phyloP scores from a whole-genome alignment of 1,140 invertebrate genomes.

The Macrostomum lignano region DNA sequence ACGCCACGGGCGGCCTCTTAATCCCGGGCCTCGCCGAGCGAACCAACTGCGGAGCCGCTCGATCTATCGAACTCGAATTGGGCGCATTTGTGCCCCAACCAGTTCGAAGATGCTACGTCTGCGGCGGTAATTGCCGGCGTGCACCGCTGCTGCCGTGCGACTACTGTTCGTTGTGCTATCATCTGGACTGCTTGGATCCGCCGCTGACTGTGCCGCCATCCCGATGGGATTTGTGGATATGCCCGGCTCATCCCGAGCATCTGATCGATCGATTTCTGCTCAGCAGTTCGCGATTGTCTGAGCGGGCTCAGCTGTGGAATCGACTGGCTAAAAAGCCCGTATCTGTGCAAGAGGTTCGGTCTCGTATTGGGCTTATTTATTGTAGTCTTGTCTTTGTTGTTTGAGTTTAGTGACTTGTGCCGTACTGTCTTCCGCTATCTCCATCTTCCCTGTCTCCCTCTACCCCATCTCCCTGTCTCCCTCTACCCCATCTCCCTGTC shows the following conservation, averaged over 20 bases:
- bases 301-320: too few relatives aligned
- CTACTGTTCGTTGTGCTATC: slow-evolving; percentile 60
- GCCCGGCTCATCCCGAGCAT: slow-evolving; percentile 71
- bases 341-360: too few relatives aligned
- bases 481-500: too few relatives aligned
- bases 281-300: too few relatives aligned
- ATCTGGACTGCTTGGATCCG: slow-evolving; percentile 68
- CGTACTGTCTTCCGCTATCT: too few relatives aligned
- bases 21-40: slow-evolving; percentile 5
- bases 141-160: slow-evolving; percentile 63
- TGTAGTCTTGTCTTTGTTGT: too few relatives aligned
- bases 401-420: too few relatives aligned
- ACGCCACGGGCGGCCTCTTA: neutral
- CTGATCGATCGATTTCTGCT: too few relatives aligned
- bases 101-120: slow-evolving; percentile 1
- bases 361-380: too few relatives aligned
- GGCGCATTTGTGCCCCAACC: neutral
- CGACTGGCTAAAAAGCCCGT: too few relatives aligned
- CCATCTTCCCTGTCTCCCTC: too few relatives aligned
- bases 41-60: neutral
- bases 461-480: too few relatives aligned
- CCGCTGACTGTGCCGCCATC: slow-evolving; percentile 55
- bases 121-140: slow-evolving; percentile 41
- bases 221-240: slow-evolving; percentile 55
- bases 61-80: neutral